These are phyloP conservation scores for Drosophila parthenogenetica DNA, from an alignment of 2,888 invertebrate species.

Conservation along the genomic window DNA sequence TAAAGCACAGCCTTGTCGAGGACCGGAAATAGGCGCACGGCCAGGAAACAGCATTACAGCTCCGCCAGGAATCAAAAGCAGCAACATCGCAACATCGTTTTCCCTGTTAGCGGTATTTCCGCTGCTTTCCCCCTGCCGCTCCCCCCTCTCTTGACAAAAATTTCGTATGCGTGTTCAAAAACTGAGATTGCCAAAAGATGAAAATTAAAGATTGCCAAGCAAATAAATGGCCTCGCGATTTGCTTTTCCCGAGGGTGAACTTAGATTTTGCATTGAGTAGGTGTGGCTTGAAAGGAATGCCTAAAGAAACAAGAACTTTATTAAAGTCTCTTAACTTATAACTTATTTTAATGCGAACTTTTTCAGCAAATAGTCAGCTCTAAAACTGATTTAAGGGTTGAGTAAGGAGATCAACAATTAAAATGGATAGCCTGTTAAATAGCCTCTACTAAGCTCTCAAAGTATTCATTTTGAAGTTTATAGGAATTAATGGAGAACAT, in stretches of 20 bases:
- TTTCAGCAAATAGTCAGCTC: too few relatives aligned
- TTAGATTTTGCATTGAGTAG: slow-evolving; percentile 5
- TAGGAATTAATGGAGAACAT: too few relatives aligned
- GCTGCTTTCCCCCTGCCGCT: neutral
- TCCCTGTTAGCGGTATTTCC: slow-evolving; percentile 55
- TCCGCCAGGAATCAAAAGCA: slow-evolving; percentile 47
- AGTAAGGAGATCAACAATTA: too few relatives aligned
- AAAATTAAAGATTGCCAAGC: slow-evolving; percentile 70
- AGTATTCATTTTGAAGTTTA: too few relatives aligned
- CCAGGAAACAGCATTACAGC: slow-evolving; percentile 36
- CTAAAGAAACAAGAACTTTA: neutral
- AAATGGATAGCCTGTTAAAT: too few relatives aligned
- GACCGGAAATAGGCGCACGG: slow-evolving; percentile 48
- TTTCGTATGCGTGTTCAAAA: slow-evolving; percentile 33
- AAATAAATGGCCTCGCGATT: slow-evolving; percentile 23
- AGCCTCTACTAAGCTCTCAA: too few relatives aligned
- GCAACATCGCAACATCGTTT: slow-evolving; percentile 37
- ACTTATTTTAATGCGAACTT: neutral
- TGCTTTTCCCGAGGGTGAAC: slow-evolving; percentile 1
- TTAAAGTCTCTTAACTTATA: neutral
- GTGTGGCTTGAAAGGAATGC: neutral
- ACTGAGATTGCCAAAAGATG: slow-evolving; percentile 73
- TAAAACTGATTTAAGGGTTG: too few relatives aligned
- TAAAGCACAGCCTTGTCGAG: slow-evolving; percentile 40
- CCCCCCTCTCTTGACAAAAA: slow-evolving; percentile 25